Evolutionary conservation across 2,797 vertebrate species (phyloP), one percentile per base, ranked within the genome.

Genomic region (Smutsia temminckii): DNA sequence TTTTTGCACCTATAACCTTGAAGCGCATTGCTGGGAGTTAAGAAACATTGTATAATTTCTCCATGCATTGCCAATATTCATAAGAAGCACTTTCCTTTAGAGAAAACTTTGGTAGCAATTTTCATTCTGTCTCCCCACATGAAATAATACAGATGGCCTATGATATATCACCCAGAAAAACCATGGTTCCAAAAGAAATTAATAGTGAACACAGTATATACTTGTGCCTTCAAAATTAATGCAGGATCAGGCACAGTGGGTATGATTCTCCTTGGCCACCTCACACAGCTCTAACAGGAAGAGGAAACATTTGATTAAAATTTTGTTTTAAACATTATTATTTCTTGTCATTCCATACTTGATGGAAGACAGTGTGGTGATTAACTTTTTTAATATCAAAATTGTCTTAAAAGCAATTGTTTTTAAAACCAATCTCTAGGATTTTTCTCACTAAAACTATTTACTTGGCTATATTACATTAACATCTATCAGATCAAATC

Each of bases 321-420:
- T 14, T 61, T 49, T 91, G 14, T 69, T 92, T 94, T 85, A 66
- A 37, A 81, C 66, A 10, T 72, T 86, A 72, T 75, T 69, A 72
- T 71, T 63, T 91, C 64, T 72, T 78, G 23, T 79, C 32, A 71
- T 27, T 91, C 46, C 6, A 16, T 85, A 23, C n/a, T 64, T 88
- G 4, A 23, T 77, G 8, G 13, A 63, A 72, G 59, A 90, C 13
- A 89, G 9, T 66, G 11, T 78, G 57, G 4, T 27, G 46, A 51
- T 83, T 79, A 55, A 40, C 53, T 69, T 93, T 94, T 89, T 79
- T 11, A 90, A 59, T 88, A 61, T 74, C 37, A 79, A 66, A 93
- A 46, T 74, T 25, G 1, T 81, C n/a, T 59, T 68, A 37, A 71
- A 94, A 81, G 29, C 42, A 92, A 37, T 1, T 37, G 20, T 29